These are phyloP conservation scores for Spea multiplicata DNA, from an alignment of 2,113 vertebrate species.

Conservation along the genomic window DNA sequence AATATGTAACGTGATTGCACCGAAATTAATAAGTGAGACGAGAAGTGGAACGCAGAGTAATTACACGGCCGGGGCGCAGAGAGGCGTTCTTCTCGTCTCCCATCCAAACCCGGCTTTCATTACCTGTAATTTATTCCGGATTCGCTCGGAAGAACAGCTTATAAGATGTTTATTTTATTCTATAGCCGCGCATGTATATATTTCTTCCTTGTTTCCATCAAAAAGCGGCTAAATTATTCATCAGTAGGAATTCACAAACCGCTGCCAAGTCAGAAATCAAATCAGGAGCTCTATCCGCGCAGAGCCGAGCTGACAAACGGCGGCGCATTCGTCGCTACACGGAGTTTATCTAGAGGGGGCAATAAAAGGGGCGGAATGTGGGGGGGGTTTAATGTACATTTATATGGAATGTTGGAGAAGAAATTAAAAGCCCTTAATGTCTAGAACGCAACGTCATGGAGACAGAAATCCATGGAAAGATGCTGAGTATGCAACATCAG, in stretches of 20 bases:
- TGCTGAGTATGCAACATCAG: no score
- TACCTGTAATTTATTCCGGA: constrained; percentile 50
- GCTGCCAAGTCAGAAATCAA: constrained; percentile 43
- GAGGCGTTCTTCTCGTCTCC: constrained; percentile 32
- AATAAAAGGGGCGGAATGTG: no score
- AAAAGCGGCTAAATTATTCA: constrained; percentile 56
- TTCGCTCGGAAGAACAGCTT: constrained; percentile 54
- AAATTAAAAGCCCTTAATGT: no score
- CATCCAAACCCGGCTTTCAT: constrained; percentile 49
- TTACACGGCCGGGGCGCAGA: constrained; percentile 15
- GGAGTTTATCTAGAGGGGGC: no score
- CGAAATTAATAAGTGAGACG: constrained; percentile 33
- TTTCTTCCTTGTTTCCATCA: constrained; percentile 34
- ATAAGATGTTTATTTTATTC: constrained; percentile 41
- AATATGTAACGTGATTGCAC: constrained; percentile 40
- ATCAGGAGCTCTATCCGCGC: neutral
- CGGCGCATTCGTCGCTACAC: neutral
- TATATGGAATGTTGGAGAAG: no score
- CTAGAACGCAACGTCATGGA: no score
- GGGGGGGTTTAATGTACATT: no score
- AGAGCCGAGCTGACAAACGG: neutral
- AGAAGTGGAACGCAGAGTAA: constrained; percentile 15
- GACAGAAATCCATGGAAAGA: no score
- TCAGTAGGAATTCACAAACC: constrained; percentile 23
- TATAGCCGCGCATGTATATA: neutral